Percentiles rank a stretch among this genome's conserved stretches.
These are phyloP conservation scores for Cerastis leucographa DNA, from an alignment of 2,888 invertebrate genomes.

Conservation along the genomic window DNA sequence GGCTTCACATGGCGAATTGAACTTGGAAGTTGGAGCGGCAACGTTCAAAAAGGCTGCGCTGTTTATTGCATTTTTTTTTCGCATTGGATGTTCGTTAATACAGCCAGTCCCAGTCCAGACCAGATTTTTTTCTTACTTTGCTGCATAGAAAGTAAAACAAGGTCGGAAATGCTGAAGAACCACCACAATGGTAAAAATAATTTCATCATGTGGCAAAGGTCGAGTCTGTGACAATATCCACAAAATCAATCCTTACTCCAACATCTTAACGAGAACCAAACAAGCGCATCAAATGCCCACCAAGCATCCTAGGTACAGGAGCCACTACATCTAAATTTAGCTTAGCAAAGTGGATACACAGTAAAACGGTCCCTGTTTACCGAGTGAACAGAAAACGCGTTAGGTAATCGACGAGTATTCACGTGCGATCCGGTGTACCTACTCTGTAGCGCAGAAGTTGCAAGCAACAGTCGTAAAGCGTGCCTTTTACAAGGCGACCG, in stretches of 20 bases:
- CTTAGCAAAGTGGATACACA: constrained; percentile 53
- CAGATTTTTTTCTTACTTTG: neutral
- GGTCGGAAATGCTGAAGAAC: neutral
- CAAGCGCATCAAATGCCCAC: constrained; percentile 7
- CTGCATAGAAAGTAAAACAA: neutral
- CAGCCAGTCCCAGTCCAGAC: neutral
- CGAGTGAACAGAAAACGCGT: constrained; percentile 65
- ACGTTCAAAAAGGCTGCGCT: constrained; percentile 1
- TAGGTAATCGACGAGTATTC: constrained; percentile 70
- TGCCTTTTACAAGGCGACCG: constrained; percentile 63
- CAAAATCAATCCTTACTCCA: neutral
- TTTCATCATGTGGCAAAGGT: neutral
- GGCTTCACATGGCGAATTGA: neutral
- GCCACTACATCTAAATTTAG: constrained; percentile 55
- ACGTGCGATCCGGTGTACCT: constrained; percentile 60
- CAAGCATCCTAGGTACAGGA: constrained; percentile 11
- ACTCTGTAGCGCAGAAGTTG: constrained; percentile 68
- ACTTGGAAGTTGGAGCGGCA: neutral
- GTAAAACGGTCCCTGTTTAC: constrained; percentile 57
- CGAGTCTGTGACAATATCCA: neutral
- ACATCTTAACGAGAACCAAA: constrained; percentile 8
- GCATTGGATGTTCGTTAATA: neutral
- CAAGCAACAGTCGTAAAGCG: constrained; percentile 78
- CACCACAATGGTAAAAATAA: neutral
- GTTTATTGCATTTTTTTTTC: neutral